phyloP scores from a whole-genome alignment of 2,888 invertebrate species.

The Aporophyla lueneburgensis region DNA sequence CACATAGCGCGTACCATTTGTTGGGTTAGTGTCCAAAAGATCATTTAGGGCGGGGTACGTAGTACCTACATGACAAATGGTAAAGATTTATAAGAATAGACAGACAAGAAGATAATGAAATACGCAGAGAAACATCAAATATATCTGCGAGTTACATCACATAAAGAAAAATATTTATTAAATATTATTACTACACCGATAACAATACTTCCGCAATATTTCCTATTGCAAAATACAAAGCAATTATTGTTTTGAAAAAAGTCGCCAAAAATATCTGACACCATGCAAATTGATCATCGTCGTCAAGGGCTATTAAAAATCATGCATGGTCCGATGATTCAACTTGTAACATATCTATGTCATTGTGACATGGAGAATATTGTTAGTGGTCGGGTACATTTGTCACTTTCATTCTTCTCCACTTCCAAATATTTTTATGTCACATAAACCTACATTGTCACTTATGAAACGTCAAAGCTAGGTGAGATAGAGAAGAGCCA shows the following conservation, averaged over 20 bases:
- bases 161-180: background rate
- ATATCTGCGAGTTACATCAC: background rate
- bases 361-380: constrained; percentile 35
- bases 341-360: constrained; percentile 28
- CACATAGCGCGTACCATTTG: too few species aligned
- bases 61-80: too few species aligned
- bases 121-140: too few species aligned
- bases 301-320: constrained; percentile 55
- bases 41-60: too few species aligned
- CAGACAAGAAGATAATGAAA: too few species aligned
- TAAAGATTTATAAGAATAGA: too few species aligned
- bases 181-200: background rate
- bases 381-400: constrained; percentile 15
- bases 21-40: too few species aligned
- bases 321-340: constrained; percentile 41
- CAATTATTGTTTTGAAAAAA: constrained; percentile 42
- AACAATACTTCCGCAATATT: constrained; percentile 31
- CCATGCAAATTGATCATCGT: constrained; percentile 31
- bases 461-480: too few species aligned
- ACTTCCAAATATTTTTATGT: background rate
- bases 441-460: too few species aligned
- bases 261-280: constrained; percentile 56
- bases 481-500: too few species aligned
- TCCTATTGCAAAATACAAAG: constrained; percentile 14
- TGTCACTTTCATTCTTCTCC: background rate